Base-by-base conservation (phyloP, 2,888 invertebrate species). In the Xanthostigma xanthostigma region DNA sequence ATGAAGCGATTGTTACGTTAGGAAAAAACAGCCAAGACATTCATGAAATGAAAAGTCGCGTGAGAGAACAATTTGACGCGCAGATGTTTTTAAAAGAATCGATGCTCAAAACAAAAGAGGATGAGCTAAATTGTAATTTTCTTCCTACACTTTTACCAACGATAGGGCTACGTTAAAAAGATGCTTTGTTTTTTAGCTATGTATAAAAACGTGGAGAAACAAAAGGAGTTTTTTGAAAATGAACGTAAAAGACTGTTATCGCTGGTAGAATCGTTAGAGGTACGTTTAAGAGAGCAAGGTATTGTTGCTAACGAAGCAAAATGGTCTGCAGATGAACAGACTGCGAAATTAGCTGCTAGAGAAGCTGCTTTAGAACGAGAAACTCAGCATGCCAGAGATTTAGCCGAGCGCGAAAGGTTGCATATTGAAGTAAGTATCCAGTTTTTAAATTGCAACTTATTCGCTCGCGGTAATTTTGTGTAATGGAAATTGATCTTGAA, bases 351-450 rank as follows among this genome's bases (percentile, higher is more conserved):
- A 55, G 73, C 75, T 48, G 76, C 76, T 48, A 73, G 77, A 62
- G 72, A 74, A 48, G 70, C 75, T n/a, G 78, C 78, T 2, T 71
- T 78, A 43, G 74, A 70, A 55, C 71, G 75, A 54, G 78, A 79
- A 62, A 70, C 72, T 0, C 76, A 78, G 59, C 76, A 74, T 56
- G 73, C 72, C 9, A 71, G 73, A 57, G 69, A 68, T 52, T 62
- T 74, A 27, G 60, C 78, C 1, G 76, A 77, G 55, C 68, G 73
- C 50, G 78, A 78, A 61, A 70, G 75, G 45, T 75, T 76, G 54
- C 76, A 78, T 64, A 61, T 78, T 8, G 75, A 76, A 66, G 78
- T 75, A 61, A 46, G 45, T 33, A 27, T 27, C 1, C 6, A 6
- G 27, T 27, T 27, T 6, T 27, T 27, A 27, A 27, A 6, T 1